These are phyloP conservation scores for Amiota communis DNA, from an alignment of 2,888 invertebrate genomes.

Conservation along the genomic window DNA sequence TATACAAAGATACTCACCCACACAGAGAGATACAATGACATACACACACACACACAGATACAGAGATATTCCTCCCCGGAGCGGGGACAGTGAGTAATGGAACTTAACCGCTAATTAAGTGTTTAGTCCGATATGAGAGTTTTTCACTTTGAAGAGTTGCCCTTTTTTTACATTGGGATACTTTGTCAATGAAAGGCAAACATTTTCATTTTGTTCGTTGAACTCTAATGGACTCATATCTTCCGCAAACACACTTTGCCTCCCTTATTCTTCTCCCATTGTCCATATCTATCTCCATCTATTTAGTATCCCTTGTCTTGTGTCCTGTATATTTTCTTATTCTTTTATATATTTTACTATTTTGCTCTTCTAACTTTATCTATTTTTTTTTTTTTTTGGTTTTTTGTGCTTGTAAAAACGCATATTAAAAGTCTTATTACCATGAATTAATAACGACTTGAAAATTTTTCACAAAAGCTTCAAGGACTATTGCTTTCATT, in stretches of 20 bases:
- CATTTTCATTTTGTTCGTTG: not conserved
- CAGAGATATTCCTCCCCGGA: no score
- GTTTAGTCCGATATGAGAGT: constrained; percentile 4
- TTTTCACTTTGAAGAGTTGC: no score
- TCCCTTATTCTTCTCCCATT: not conserved
- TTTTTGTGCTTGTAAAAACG: constrained; percentile 27
- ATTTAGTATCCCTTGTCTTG: not conserved
- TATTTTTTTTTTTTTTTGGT: no score
- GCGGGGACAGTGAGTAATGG: not conserved
- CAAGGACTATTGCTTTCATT: constrained; percentile 18
- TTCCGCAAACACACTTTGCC: not conserved
- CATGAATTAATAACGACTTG: constrained; percentile 49
- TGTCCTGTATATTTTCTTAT: no score
- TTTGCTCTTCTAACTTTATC: not conserved
- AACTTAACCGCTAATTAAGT: constrained; percentile 28
- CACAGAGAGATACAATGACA: no score
- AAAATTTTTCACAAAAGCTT: constrained; percentile 24
- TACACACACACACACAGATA: no score
- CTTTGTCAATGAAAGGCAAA: not conserved
- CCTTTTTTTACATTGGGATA: no score
- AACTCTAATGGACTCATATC: no score
- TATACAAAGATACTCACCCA: no score
- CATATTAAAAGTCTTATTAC: constrained; percentile 49
- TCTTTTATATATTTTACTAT: not conserved
- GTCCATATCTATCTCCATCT: not conserved